Conservation (phyloP, 2,888 invertebrate species). For the Hypercompe scribonia region DNA sequence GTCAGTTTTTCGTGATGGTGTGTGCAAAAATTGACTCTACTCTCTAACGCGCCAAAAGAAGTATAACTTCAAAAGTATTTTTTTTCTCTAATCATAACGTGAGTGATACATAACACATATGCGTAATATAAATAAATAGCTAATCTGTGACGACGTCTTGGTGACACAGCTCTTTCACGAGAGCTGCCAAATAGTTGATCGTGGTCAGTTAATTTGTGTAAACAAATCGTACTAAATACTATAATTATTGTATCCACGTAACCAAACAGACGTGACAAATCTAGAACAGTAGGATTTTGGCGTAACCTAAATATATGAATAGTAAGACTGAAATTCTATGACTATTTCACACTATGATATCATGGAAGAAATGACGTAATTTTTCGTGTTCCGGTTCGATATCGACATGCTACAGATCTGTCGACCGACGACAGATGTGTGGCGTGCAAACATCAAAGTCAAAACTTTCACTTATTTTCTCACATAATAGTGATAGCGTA, state of each 20-base stretch:
- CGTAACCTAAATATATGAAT: conserved; percentile 49
- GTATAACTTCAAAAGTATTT: conserved; percentile 29
- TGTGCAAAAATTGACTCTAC: too few relatives aligned
- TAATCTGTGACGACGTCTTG: conserved; percentile 37
- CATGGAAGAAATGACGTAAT: conserved; percentile 51
- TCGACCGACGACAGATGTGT: conserved; percentile 39
- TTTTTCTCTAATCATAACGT: conserved; percentile 27
- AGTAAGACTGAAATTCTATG: conserved; percentile 34
- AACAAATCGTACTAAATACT: conserved; percentile 6
- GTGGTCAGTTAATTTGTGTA: conserved; percentile 40
- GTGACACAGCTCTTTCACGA: conserved; percentile 30
- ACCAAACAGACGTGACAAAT: neutral
- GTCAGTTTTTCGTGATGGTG: too few relatives aligned
- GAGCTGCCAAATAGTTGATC: conserved; percentile 49
- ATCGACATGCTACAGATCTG: neutral
- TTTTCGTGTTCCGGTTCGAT: conserved; percentile 50
- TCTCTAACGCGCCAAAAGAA: too few relatives aligned
- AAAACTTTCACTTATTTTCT: conserved; percentile 21
- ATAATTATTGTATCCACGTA: neutral
- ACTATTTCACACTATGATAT: conserved; percentile 28
- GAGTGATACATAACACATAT: conserved; percentile 29
- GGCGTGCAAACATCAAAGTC: conserved; percentile 45
- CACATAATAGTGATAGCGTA: neutral
- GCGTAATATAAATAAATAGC: conserved; percentile 26
- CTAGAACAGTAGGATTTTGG: conserved; percentile 17